phyloP scores from a whole-genome alignment of 1,140 invertebrate species.

The Colletes latitarsis region DNA sequence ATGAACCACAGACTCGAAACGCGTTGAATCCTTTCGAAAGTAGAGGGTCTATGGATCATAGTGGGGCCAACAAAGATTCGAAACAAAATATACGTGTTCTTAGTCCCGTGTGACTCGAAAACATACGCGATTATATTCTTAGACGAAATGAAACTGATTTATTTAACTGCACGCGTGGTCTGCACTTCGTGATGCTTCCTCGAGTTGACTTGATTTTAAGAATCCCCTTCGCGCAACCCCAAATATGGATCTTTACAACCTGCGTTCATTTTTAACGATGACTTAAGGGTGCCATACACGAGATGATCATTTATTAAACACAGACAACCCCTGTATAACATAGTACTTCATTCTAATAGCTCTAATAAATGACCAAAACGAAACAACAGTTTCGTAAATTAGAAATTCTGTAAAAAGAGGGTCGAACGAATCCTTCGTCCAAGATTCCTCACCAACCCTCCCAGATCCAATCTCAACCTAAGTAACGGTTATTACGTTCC shows the following conservation, averaged over 20 bases:
- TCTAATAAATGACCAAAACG: too few species aligned
- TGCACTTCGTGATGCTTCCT: not conserved
- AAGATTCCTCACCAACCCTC: too few species aligned
- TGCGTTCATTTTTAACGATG: constrained; percentile 36
- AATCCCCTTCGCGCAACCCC: not conserved
- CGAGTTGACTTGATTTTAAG: constrained; percentile 18
- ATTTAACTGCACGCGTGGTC: not conserved
- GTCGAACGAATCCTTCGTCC: too few species aligned
- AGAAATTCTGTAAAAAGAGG: too few species aligned
- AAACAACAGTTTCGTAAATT: not conserved
- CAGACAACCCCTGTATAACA: not conserved
- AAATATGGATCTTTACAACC: constrained; percentile 4
- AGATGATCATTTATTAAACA: constrained; percentile 41
- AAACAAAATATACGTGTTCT: too few species aligned
- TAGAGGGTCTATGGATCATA: not conserved
- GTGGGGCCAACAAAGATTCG: constrained; percentile 51
- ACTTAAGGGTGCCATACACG: constrained; percentile 15
- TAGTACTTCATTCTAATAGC: too few species aligned
- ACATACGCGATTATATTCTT: not conserved
- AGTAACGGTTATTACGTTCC: too few species aligned
- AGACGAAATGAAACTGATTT: not conserved
- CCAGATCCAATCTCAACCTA: too few species aligned
- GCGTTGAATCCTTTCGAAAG: too few species aligned
- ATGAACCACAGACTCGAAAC: too few species aligned
- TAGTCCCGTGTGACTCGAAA: not conserved